Evolutionary conservation across 35 echinoderm and acorn worm species (phyloP).

Genomic region (Ophiothrix spiculata): DNA sequence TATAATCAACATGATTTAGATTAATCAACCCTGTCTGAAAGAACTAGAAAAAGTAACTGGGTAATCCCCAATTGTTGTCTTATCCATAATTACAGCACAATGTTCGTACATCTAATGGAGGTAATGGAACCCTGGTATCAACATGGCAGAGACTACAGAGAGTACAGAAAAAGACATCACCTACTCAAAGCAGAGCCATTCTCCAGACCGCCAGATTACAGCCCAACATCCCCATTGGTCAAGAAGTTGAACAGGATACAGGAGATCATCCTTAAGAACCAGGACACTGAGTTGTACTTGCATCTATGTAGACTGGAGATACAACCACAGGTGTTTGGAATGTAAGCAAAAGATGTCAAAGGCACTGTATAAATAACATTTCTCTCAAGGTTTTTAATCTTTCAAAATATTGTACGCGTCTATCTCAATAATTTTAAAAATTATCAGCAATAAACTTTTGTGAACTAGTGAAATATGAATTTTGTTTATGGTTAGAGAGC

Average conservation of each 20-base stretch:
- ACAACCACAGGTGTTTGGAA: constrained; percentile 87
- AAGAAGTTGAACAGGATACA: constrained; percentile 77
- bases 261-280: constrained; percentile 63
- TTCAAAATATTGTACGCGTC: not conserved
- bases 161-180: not conserved
- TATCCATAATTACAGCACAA: constrained; percentile 36
- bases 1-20: too few species aligned
- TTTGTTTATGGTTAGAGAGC: too few species aligned
- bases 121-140: constrained; percentile 82
- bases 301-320: constrained; percentile 80
- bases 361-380: not conserved
- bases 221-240: constrained; percentile 64
- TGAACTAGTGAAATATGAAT: too few species aligned
- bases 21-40: too few species aligned
- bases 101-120: constrained; percentile 89
- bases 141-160: constrained; percentile 39
- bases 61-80: not conserved
- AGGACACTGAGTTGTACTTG: constrained; percentile 65
- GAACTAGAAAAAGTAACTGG: too few species aligned
- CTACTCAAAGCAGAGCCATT: constrained; percentile 61
- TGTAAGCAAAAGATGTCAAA: constrained; percentile 51
- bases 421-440: too few species aligned
- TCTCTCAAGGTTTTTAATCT: not conserved
- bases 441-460: too few species aligned
- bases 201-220: constrained; percentile 41